Base-by-base conservation (phyloP, 92 coral and sea anemone genomes). In the Muricea muricata region DNA sequence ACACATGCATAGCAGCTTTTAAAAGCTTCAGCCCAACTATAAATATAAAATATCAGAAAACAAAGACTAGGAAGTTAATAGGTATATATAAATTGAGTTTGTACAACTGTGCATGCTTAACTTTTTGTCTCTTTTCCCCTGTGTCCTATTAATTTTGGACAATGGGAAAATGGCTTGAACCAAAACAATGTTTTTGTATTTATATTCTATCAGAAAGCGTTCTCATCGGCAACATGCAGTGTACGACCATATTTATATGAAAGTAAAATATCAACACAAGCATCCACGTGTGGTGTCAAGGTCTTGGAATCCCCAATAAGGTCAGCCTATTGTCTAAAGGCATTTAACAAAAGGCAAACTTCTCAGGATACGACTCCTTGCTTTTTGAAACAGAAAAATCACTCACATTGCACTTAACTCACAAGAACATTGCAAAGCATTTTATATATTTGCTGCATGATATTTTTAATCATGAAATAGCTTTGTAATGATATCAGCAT, bases 281-380 rank as follows among this genome's bases (percentile, higher is more conserved):
- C 45, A 26, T 6, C 47, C 70, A 32, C 32, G 24, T 26, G 71
- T 78, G 55, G 31, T 21, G 11, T 40, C 32, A 26, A 57, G 21
- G 83, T 20, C 45, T 78, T 78, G 35, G 28, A 55, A 35, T 21
- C 70, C 15, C 52, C 7, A 6, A 7, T 34, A 13, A 47, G 21
- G 63, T 26, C 41, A 34, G 63, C 39, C 41, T 21, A 77, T 77
- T 77, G 30, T 39, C 82, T 37, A 7, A 78, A 52, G 83, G 83
- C 71, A 58, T 78, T 56, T 40, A 77, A 32, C 48, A 77, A 46
- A 26, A 40, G 26, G 32, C 32, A 32, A 55, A 23, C 52, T 76
- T 55, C 35, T 35, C 18, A 35, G n/a, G 4, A 42, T 14, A 24
- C 39, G 25, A 35, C 33, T 70, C 7, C n/a, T 7, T 35, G 21